Base-by-base conservation (phyloP, 2,113 vertebrate species). In the Limanda limanda region DNA sequence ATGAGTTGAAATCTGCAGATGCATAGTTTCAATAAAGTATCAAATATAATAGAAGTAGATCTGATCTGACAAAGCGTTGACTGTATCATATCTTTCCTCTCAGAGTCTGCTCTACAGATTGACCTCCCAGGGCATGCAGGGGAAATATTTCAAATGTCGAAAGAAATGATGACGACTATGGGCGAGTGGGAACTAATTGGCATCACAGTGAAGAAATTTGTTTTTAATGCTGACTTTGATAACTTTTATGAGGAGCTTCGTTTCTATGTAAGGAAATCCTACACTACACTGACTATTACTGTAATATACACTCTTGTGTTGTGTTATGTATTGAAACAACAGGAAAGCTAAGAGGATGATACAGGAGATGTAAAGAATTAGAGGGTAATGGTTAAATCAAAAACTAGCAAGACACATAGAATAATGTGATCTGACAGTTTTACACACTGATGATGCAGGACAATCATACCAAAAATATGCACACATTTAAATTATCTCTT, bases 111-210 rank as follows among this genome's bases (percentile, higher is more conserved):
- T 14, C 0, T 91, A 11, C 24, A 68, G 21, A 4, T 89, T 5
- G 0, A 15, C 0, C n/a, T 35, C 1, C 0, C 0, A 1, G 0
- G 0, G 1, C 2, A 71, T 25, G 27, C 3, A 31, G 64, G 86
- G 15, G 0, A 1, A 0, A 71, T 82, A 13, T 25, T 76, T 2
- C 0, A 27, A 15, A 0, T 0, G 0, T 89, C 86, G 2, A 81
- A 60, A 82, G 0, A 60, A 0, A 31, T 12, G 3, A 82, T 95
- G 81, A 66, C 88, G 61, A 92, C 93, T 0, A 93, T 88, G 58
- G 94, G 94, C 15, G 93, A 94, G 82, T 94, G 86, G 92, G 88
- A 91, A 55, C 88, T 92, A 2, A 31, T 89, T 65, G 84, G 74
- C 51, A 89, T 93, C 56, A 67, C 21, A 40, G 24, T 6, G 18